These are phyloP conservation scores for Vespertilio murinus DNA, from an alignment of 2,797 vertebrate genomes.

Conservation along the genomic window DNA sequence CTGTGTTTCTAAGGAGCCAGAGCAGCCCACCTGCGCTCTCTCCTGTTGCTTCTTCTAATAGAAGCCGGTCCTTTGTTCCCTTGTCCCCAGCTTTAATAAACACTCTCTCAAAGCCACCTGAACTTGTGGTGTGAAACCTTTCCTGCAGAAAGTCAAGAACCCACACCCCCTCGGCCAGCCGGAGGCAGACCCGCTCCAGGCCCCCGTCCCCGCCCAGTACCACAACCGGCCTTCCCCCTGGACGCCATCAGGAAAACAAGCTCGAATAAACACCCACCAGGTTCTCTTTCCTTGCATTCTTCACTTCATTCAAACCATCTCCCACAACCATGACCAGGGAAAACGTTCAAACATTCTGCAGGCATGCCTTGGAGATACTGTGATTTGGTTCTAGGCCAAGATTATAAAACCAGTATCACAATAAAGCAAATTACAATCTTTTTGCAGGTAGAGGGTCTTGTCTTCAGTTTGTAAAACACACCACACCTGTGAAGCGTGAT, in stretches of 20 bases:
- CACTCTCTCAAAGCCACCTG: neutral
- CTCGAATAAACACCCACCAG: neutral
- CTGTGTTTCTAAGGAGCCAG: neutral
- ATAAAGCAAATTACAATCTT: neutral
- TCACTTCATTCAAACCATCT: neutral
- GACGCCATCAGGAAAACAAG: neutral
- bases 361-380: neutral
- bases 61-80: neutral
- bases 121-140: neutral
- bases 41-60: neutral
- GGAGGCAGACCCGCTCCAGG: neutral
- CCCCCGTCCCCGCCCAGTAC: neutral
- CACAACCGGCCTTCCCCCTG: neutral
- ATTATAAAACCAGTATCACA: neutral
- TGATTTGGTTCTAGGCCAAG: neutral
- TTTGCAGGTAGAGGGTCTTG: neutral
- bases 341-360: neutral
- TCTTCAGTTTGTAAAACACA: neutral
- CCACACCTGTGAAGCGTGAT: too few species aligned
- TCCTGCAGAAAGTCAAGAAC: neutral
- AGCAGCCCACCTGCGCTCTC: neutral
- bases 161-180: neutral
- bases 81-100: neutral
- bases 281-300: neutral
- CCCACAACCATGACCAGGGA: neutral